Conservation (phyloP, 2,888 invertebrate genomes). For the Shargacucullia verbasci region DNA sequence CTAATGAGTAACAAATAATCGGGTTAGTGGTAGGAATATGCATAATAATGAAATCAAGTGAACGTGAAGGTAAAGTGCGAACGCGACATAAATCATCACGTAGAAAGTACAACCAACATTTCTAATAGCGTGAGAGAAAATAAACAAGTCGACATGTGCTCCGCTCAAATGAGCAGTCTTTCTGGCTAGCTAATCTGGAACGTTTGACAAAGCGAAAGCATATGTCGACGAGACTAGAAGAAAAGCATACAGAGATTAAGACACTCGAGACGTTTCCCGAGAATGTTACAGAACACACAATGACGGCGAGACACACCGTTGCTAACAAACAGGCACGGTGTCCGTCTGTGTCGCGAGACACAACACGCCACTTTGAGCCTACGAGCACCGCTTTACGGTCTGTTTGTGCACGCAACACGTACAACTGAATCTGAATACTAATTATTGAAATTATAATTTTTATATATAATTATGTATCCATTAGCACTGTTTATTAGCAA, state of each 20-base stretch:
- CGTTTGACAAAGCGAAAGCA: constrained; percentile 45
- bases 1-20: constrained; percentile 8
- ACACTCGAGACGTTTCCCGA: constrained; percentile 51
- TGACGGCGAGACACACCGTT: constrained; percentile 50
- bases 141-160: constrained; percentile 50
- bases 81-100: constrained; percentile 22
- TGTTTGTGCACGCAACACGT: constrained; percentile 39
- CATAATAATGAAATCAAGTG: constrained; percentile 13
- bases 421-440: constrained; percentile 16
- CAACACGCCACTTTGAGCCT: constrained; percentile 7
- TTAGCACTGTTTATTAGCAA: constrained; percentile 74
- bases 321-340: constrained; percentile 64
- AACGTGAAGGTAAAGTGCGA: constrained; percentile 23
- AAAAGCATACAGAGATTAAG: constrained; percentile 54
- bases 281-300: constrained; percentile 56
- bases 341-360: constrained; percentile 14
- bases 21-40: constrained; percentile 15
- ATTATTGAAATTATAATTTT: constrained; percentile 38
- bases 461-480: constrained; percentile 36
- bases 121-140: constrained; percentile 42
- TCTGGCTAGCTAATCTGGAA: constrained; percentile 9
- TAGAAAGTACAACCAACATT: constrained; percentile 24
- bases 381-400: constrained; percentile 23
- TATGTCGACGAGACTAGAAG: constrained; percentile 52
- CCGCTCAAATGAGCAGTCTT: constrained; percentile 20